Percentiles rank a stretch among this genome's conserved stretches.
Conservation (phyloP, 2,888 invertebrate species). For the Beris morrisii region DNA sequence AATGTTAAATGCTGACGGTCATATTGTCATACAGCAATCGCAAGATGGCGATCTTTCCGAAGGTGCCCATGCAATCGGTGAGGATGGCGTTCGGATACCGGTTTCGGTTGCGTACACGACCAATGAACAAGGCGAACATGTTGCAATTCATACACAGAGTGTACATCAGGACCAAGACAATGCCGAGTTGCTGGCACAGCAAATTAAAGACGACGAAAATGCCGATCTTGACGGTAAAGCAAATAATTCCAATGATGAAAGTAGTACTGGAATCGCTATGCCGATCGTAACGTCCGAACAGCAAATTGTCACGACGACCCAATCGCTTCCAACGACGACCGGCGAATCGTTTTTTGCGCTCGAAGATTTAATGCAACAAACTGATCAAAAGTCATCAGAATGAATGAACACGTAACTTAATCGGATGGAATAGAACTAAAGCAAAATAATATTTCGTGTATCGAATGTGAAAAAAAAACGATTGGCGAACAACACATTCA, state of each 20-base stretch:
- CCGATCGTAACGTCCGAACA: constrained; percentile 32
- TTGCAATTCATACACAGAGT: constrained; percentile 36
- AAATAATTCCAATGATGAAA: constrained; percentile 19
- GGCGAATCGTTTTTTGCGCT: constrained; percentile 48
- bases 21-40: constrained; percentile 55
- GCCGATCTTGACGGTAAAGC: constrained; percentile 8
- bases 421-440: not conserved
- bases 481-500: too few relatives aligned
- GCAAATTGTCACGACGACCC: constrained; percentile 42
- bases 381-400: constrained; percentile 33
- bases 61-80: constrained; percentile 55
- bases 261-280: constrained; percentile 4
- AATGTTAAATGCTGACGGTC: constrained; percentile 55
- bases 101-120: constrained; percentile 51
- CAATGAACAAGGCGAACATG: constrained; percentile 43
- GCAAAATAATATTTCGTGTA: not conserved
- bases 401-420: constrained; percentile 1
- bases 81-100: constrained; percentile 56
- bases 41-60: constrained; percentile 53
- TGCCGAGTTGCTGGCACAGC: constrained; percentile 11
- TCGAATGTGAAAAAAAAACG: not conserved
- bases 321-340: constrained; percentile 40
- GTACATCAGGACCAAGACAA: constrained; percentile 17
- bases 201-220: constrained; percentile 20
- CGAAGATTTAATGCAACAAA: constrained; percentile 49